phyloP scores from a whole-genome alignment of 2,797 vertebrate genomes.

The Scomberomorus guttatus region DNA sequence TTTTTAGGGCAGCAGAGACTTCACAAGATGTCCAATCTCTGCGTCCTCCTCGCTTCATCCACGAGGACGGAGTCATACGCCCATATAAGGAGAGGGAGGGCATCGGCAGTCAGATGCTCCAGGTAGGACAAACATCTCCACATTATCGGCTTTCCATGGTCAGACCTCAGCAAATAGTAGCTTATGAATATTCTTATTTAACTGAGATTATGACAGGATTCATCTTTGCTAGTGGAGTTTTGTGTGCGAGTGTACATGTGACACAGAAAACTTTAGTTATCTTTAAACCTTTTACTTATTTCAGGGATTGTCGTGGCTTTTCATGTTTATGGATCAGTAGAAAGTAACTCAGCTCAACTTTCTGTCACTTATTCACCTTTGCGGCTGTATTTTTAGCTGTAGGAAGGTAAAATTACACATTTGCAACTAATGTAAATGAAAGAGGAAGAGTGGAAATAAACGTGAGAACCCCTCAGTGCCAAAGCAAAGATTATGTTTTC shows the following conservation, averaged over 20 bases:
- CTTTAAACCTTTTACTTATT: constrained; percentile 60
- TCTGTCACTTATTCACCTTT: constrained; percentile 1
- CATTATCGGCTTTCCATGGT: not conserved
- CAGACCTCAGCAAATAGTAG: constrained; percentile 1
- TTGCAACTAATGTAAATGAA: not conserved
- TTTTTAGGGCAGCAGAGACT: constrained; percentile 91
- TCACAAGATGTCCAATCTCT: constrained; percentile 92
- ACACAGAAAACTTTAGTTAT: constrained; percentile 70
- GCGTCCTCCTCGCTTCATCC: constrained; percentile 95
- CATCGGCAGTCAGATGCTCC: constrained; percentile 96
- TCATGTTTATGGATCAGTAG: not conserved
- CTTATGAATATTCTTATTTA: not conserved
- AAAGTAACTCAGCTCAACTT: not conserved
- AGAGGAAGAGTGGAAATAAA: not conserved
- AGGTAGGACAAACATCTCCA: constrained; percentile 84
- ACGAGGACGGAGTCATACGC: constrained; percentile 97
- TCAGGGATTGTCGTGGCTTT: not conserved
- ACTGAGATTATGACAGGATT: constrained; percentile 1
- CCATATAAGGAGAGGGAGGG: constrained; percentile 95
- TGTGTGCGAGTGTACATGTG: not conserved
- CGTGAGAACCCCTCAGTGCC: not conserved
- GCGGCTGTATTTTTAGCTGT: not conserved
- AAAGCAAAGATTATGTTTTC: not conserved
- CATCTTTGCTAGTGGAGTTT: not conserved
- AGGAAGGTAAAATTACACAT: not conserved